These are phyloP conservation scores for Sebastes fasciatus DNA, from an alignment of 2,113 vertebrate species.

Conservation along the genomic window DNA sequence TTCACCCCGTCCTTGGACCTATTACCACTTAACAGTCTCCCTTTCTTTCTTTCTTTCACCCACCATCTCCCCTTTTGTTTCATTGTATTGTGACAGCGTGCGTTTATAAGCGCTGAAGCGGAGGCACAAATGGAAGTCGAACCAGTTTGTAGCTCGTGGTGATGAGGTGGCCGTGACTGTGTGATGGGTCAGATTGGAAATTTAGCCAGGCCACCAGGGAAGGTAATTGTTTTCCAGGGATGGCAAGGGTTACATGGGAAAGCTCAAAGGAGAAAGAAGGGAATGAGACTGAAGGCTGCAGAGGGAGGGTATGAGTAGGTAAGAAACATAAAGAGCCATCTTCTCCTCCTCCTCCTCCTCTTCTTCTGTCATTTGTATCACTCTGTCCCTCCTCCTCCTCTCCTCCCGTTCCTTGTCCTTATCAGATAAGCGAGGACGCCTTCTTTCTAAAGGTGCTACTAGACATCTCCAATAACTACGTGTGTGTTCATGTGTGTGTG, in stretches of 20 bases:
- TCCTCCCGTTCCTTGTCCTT: slow-evolving; percentile 67
- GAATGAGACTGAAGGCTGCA: slow-evolving; percentile 45
- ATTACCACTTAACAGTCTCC: slow-evolving; percentile 3
- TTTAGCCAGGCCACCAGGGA: slow-evolving; percentile 49
- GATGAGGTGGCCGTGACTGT: slow-evolving; percentile 68
- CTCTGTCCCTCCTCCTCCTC: slow-evolving; percentile 60
- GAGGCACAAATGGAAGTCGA: slow-evolving; percentile 57
- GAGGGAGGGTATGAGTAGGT: slow-evolving; percentile 39
- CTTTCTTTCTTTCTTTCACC: slow-evolving; percentile 6
- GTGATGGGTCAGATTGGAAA: slow-evolving; percentile 72
- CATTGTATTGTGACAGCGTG: slow-evolving; percentile 45
- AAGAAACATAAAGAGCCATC: slow-evolving; percentile 57
- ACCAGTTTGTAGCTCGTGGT: slow-evolving; percentile 41
- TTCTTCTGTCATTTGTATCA: slow-evolving; percentile 62
- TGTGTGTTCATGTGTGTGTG: slow-evolving; percentile 50
- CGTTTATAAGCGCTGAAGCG: slow-evolving; percentile 39
- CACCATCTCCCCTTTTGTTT: slow-evolving; percentile 48
- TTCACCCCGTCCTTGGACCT: not conserved
- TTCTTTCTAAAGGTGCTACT: slow-evolving; percentile 70
- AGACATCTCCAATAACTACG: slow-evolving; percentile 63
- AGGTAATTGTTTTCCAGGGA: slow-evolving; percentile 76
- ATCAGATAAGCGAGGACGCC: slow-evolving; percentile 66
- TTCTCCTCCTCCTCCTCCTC: slow-evolving; percentile 44
- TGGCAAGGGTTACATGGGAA: slow-evolving; percentile 59
- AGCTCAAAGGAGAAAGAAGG: slow-evolving; percentile 43